Conservation (phyloP, 2,113 vertebrate genomes). For the Poeciliopsis prolifica region DNA sequence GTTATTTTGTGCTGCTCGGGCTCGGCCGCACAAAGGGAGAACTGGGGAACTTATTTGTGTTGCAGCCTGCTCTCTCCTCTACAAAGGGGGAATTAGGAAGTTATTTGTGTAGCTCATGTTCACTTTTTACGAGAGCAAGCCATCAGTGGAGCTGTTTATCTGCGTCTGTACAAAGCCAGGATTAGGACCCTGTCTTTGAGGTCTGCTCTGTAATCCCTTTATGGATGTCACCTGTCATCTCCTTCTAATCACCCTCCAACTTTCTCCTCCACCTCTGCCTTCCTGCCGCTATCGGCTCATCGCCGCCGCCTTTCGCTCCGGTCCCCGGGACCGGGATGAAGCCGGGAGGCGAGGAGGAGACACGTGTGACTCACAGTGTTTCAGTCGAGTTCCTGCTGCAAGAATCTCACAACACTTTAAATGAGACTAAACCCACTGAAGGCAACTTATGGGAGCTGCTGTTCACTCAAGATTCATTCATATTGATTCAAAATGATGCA, state of each 20-base stretch:
- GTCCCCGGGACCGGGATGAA: conserved; percentile 47
- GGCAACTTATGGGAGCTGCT: no score
- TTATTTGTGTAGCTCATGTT: conserved; percentile 82
- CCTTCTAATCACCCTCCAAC: conserved; percentile 79
- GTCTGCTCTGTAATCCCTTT: conserved; percentile 77
- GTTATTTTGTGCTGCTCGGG: conserved; percentile 66
- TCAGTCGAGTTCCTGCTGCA: no score
- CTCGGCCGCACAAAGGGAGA: conserved; percentile 69
- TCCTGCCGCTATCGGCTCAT: conserved; percentile 62
- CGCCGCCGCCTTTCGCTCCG: conserved; percentile 46
- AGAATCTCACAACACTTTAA: no score
- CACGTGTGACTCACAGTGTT: not conserved
- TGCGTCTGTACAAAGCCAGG: conserved; percentile 76
- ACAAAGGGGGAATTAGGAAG: conserved; percentile 79
- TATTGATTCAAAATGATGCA: no score
- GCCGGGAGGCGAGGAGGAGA: conserved; percentile 5
- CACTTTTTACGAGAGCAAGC: conserved; percentile 77
- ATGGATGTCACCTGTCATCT: conserved; percentile 83
- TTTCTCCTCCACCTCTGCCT: conserved; percentile 52
- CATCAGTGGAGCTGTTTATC: conserved; percentile 80
- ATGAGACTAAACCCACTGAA: no score
- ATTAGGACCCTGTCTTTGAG: conserved; percentile 81
- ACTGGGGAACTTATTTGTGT: conserved; percentile 78
- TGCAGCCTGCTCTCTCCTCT: conserved; percentile 63
- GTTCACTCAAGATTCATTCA: no score